Percentiles rank a stretch among this genome's conserved stretches.
These are phyloP conservation scores for Brevimyrus niger DNA, from an alignment of 2,113 vertebrate genomes.

Conservation along the genomic window DNA sequence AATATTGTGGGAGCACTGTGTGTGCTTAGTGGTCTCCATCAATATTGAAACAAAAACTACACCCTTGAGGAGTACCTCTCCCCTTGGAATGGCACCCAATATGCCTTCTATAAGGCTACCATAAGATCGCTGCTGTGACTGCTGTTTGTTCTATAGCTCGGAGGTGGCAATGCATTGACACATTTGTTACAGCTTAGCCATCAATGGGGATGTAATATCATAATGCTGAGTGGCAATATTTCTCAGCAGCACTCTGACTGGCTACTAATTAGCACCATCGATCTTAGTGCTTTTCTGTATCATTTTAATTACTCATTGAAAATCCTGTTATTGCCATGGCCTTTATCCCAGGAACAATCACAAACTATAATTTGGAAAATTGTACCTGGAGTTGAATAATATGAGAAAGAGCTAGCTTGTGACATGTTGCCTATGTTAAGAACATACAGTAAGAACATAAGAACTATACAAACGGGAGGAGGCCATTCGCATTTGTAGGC, in stretches of 20 bases:
- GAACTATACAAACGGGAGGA: too few relatives aligned
- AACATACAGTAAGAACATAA: too few relatives aligned
- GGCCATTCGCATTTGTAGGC: conserved; percentile 34
- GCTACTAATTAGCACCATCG: not conserved
- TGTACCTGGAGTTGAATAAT: not conserved
- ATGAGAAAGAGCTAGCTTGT: not conserved
- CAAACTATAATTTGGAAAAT: not conserved
- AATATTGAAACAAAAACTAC: not conserved
- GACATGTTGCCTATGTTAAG: conserved; percentile 24
- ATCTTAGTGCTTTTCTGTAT: not conserved
- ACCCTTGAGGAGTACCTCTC: not conserved
- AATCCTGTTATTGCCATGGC: not conserved
- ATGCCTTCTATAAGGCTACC: not conserved
- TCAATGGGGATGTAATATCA: not conserved
- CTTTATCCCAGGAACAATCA: not conserved
- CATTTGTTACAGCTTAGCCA: not conserved
- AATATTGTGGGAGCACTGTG: not conserved
- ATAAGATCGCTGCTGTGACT: not conserved
- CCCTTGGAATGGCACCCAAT: not conserved
- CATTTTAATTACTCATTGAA: not conserved
- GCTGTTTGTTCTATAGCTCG: not conserved
- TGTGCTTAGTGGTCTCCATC: not conserved
- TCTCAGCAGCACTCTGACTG: not conserved
- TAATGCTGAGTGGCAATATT: not conserved
- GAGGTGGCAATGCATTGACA: not conserved